Evolutionary conservation across 2,888 invertebrate species (phyloP).

Genomic region (Pristionchus entomophagus): DNA sequence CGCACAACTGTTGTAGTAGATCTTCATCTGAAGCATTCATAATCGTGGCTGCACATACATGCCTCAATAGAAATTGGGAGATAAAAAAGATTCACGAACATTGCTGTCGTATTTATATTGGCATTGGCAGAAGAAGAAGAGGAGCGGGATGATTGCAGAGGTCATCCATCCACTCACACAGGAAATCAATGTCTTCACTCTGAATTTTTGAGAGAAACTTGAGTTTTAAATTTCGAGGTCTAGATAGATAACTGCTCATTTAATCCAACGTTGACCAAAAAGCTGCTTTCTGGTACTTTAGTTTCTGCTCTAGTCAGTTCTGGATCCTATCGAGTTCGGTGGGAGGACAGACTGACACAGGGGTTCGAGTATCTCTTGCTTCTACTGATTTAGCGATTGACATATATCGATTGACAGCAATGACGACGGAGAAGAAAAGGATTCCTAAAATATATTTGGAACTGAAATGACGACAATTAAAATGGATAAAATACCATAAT

Average conservation of each 20-base stretch:
- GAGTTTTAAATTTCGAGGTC: too few relatives aligned
- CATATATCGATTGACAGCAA: conserved; percentile 18
- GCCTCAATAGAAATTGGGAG: too few relatives aligned
- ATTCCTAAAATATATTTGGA: not conserved
- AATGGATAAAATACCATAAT: not conserved
- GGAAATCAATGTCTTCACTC: not conserved
- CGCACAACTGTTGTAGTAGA: conserved; percentile 24
- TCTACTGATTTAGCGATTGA: not conserved
- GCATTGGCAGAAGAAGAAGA: conserved; percentile 4
- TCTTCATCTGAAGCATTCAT: not conserved
- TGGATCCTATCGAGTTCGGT: too few relatives aligned
- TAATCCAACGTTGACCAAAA: too few relatives aligned
- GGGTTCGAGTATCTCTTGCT: not conserved
- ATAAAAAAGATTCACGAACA: too few relatives aligned
- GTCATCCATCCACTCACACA: not conserved
- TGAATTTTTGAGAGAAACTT: not conserved
- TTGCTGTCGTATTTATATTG: not conserved
- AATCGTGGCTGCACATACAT: not conserved
- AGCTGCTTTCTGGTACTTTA: too few relatives aligned
- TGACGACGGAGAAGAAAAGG: conserved; percentile 16
- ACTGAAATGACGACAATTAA: not conserved
- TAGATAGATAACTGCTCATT: too few relatives aligned
- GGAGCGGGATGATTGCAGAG: not conserved
- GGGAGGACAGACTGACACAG: not conserved
- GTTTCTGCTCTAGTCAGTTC: too few relatives aligned